Conservation (phyloP, 2,113 vertebrate genomes). For the Cinclus mexicanus region DNA sequence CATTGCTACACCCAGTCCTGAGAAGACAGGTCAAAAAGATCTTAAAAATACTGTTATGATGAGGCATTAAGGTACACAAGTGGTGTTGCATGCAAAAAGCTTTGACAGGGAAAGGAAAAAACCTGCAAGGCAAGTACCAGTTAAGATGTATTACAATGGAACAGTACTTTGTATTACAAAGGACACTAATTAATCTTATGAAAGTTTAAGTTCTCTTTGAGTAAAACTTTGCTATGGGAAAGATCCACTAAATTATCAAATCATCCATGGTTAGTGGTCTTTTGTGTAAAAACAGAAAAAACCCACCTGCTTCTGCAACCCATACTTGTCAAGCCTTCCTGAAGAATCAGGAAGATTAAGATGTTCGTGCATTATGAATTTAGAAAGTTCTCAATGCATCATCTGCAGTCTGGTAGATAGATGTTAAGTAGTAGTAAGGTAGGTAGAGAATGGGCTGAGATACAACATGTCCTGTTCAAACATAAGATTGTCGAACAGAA, state of each 20-base stretch:
- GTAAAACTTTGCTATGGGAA: background rate
- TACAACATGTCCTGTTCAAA: background rate
- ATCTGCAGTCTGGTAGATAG: background rate
- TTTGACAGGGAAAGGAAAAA: background rate
- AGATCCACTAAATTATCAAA: background rate
- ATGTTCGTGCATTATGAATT: background rate
- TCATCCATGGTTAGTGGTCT: background rate
- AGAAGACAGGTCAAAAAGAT: background rate
- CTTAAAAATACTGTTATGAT: background rate
- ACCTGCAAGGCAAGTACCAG: background rate
- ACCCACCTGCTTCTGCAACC: background rate
- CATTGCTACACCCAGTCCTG: background rate
- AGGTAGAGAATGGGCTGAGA: background rate
- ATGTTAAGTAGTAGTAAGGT: background rate
- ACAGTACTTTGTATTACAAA: background rate
- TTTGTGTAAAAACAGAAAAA: background rate
- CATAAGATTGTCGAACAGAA: fast-evolving
- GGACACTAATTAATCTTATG: background rate
- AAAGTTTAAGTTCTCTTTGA: background rate
- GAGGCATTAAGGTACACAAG: background rate
- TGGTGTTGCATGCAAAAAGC: background rate
- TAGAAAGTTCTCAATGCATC: background rate
- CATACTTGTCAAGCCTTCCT: background rate
- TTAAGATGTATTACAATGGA: background rate
- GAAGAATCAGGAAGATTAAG: background rate